A percentile compares a stretch with the other conserved stretches of the same genome.
Evolutionary conservation across 2,888 invertebrate species (phyloP).

Genomic region (Chirona hameri): DNA sequence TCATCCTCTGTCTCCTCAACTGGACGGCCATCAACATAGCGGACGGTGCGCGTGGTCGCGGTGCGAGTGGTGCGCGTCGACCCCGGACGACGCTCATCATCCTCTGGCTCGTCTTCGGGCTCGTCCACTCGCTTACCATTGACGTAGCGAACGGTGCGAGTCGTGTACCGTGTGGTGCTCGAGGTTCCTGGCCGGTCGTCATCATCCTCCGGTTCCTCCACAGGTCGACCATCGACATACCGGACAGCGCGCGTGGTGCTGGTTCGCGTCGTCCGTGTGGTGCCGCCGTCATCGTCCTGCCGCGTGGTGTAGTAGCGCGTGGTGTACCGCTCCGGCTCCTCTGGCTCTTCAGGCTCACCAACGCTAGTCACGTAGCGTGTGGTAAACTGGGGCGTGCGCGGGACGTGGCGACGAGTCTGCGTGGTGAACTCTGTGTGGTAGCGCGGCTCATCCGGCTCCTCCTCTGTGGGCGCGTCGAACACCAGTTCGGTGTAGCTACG

Average conservation of each 20-base stretch:
- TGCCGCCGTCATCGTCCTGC: neutral
- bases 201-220: neutral
- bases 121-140: neutral
- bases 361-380: conserved; percentile 2
- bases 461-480: conserved; percentile 3
- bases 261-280: neutral
- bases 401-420: neutral
- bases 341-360: neutral
- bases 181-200: neutral
- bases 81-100: neutral
- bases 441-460: neutral
- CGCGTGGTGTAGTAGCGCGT: conserved; percentile 10
- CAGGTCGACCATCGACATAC: neutral
- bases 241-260: neutral
- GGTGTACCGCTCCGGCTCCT: neutral
- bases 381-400: neutral
- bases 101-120: neutral
- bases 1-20: neutral
- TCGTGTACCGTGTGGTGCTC: neutral
- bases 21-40: neutral
- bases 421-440: conserved; percentile 22
- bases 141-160: neutral
- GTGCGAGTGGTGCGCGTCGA: neutral
- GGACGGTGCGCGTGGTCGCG: neutral
- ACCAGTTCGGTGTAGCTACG: conserved; percentile 12